Base-by-base conservation (phyloP, 2,113 vertebrate genomes). In the Oncorhynchus kisutch region DNA sequence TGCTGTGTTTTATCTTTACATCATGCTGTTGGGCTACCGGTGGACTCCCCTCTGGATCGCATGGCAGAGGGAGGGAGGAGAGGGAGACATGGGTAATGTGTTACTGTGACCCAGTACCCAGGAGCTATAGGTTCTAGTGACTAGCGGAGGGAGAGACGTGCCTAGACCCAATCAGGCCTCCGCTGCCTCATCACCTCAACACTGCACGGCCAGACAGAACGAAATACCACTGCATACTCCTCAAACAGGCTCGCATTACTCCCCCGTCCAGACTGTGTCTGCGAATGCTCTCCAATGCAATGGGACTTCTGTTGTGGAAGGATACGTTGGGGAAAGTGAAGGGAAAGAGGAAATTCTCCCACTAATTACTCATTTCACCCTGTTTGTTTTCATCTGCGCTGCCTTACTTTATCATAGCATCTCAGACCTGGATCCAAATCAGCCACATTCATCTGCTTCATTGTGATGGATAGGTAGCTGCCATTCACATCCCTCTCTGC, bases 351-450 rank as follows among this genome's bases (percentile, higher is more conserved):
- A 72, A 69, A 76, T 67, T 64, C 0, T 51, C 27, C 18, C 66
- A 72, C 81, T 84, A 84, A 91, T 93, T 89, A 84, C 81, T 82
- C 81, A 78, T 88, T 90, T 81, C 76, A 75, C 54, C 75, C 74
- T 86, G 87, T 91, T 92, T 91, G 80, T 88, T 93, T 91, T 88
- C 83, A 83, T 88, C 79, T 78, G 76, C 24, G 60, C 71, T 16
- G 76, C 78, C 75, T n/a, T 77, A 88, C 82, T 90, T 85, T 82
- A 90, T 92, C 89, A 88, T 83, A 72, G 66, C 60, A 89, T 85
- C 81, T 72, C 12, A 72, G 62, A 11, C 67, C 70, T 8, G 18
- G 71, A 72, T 77, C 83, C 75, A 84, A 91, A 87, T 87, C 82
- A 74, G 12, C 62, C 70, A 67, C 29, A 90, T 90, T 89, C 89